A percentile compares a stretch with the other conserved stretches of the same genome.
phyloP scores from a whole-genome alignment of 2,888 invertebrate genomes.

The Ormyrus thymus region DNA sequence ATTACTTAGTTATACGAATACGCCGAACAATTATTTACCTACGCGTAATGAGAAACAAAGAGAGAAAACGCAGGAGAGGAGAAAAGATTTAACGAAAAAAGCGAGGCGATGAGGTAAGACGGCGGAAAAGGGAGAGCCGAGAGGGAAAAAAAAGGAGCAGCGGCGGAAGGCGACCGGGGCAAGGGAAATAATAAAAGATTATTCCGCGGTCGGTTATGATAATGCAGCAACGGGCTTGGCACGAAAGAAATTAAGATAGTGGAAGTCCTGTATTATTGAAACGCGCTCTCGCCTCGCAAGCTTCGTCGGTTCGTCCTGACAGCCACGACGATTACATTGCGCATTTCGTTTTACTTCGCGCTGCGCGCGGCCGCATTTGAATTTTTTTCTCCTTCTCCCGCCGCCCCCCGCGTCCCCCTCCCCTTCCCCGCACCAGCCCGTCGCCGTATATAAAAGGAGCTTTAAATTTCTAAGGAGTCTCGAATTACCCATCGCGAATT shows the following conservation, averaged over 20 bases:
- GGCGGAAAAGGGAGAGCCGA: background rate
- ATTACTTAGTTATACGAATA: too few species aligned
- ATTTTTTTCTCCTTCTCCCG: conserved; percentile 23
- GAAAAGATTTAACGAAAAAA: conserved; percentile 20
- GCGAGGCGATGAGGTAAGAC: background rate
- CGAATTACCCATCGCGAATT: conserved; percentile 44
- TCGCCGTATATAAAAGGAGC: conserved; percentile 31
- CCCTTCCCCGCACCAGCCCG: background rate
- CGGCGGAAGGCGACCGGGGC: background rate
- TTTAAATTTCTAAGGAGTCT: conserved; percentile 47
- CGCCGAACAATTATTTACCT: background rate
- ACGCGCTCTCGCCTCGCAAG: conserved; percentile 7
- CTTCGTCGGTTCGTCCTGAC: conserved; percentile 1
- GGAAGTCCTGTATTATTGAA: conserved; percentile 56
- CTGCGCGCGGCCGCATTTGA: conserved; percentile 1
- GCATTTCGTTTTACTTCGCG: conserved; percentile 26
- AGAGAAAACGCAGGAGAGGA: conserved; percentile 42
- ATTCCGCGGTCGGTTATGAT: conserved; percentile 64
- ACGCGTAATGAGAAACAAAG: conserved; percentile 48
- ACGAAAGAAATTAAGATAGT: conserved; percentile 64
- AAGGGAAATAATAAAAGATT: conserved; percentile 64
- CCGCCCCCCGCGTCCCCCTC: background rate
- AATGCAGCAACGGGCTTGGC: conserved; percentile 57
- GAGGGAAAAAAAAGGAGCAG: background rate
- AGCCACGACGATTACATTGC: conserved; percentile 49